Evolutionary conservation across 1,140 invertebrate species (phyloP).

Genomic region (Bathynomus jamesi): DNA sequence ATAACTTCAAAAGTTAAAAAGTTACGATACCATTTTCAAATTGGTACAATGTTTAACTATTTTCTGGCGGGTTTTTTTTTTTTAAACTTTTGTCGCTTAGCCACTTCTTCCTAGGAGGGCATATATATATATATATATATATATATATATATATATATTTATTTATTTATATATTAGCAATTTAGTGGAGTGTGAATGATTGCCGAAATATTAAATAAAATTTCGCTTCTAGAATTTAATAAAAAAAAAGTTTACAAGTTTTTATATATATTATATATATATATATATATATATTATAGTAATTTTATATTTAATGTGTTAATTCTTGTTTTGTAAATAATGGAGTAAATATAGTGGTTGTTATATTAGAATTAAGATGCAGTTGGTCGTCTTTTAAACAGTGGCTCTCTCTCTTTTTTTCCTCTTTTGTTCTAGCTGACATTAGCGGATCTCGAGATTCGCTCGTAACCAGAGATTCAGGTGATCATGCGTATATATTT

Average conservation of each 20-base stretch:
- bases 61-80: too few relatives aligned
- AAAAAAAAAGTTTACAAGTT: background rate
- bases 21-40: too few relatives aligned
- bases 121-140: conserved; percentile 9
- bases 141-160: conserved; percentile 4
- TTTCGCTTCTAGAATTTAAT: background rate
- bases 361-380: background rate
- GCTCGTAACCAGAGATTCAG: conserved; percentile 65
- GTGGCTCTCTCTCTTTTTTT: background rate
- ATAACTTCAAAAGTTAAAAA: too few relatives aligned
- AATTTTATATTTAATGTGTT: background rate
- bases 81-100: too few relatives aligned
- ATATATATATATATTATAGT: conserved; percentile 40
- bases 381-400: background rate
- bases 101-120: too few relatives aligned
- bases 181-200: background rate
- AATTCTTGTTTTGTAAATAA: too few relatives aligned
- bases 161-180: background rate
- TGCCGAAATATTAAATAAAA: background rate
- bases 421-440: conserved; percentile 52
- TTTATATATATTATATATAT: conserved; percentile 16
- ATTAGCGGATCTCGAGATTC: conserved; percentile 68
- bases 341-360: too few relatives aligned
- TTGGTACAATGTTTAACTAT: too few relatives aligned
- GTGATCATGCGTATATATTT: background rate